Evolutionary conservation across 1,140 invertebrate genomes (phyloP).

Genomic region (Papilio dardanus): DNA sequence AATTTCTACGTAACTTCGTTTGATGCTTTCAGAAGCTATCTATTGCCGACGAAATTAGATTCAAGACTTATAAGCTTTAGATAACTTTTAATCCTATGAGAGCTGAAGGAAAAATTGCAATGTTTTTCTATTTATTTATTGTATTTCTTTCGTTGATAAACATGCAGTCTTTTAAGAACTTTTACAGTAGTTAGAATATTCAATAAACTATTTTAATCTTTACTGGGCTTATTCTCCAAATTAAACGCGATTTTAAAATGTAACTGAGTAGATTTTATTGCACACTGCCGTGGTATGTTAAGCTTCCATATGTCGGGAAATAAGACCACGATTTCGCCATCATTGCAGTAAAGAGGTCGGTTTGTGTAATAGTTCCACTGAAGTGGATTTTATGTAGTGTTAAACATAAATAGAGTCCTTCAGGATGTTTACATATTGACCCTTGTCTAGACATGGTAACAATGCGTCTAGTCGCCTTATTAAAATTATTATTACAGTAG

Average conservation of each 20-base stretch:
- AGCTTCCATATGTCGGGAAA: not conserved
- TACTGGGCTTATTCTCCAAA: too few relatives aligned
- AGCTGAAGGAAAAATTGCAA: not conserved
- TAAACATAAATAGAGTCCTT: not conserved
- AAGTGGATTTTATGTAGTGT: not conserved
- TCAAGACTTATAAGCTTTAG: not conserved
- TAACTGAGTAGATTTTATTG: not conserved
- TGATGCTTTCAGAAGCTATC: not conserved
- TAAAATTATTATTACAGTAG: constrained; percentile 12
- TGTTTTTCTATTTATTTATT: not conserved
- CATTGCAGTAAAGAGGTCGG: not conserved
- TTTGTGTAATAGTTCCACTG: not conserved
- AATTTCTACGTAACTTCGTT: not conserved
- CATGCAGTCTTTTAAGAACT: not conserved
- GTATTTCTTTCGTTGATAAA: not conserved
- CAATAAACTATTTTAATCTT: not conserved
- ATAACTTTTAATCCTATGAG: not conserved
- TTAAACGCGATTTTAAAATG: not conserved
- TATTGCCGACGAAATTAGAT: not conserved
- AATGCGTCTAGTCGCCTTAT: constrained; percentile 18
- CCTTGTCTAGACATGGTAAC: constrained; percentile 7
- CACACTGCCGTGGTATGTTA: not conserved
- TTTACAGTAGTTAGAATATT: not conserved
- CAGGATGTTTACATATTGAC: not conserved
- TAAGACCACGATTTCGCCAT: too few relatives aligned